Evolutionary conservation across 2,113 vertebrate species (phyloP), one percentile per base, ranked within the genome.

Genomic region (Ptyas mucosa): DNA sequence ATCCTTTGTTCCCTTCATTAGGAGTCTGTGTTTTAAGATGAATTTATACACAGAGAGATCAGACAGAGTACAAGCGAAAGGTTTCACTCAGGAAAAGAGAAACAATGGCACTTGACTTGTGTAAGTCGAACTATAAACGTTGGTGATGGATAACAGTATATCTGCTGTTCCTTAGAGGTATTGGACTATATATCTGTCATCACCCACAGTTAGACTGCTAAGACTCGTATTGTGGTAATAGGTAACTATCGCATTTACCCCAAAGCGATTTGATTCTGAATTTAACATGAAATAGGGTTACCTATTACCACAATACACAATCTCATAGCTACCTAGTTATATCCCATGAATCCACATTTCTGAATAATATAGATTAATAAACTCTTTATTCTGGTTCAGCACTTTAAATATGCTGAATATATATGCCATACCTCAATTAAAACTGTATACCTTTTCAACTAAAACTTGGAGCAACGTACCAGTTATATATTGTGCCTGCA

Each of bases 41-140:
- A 81, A 91, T 89, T 95, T 93, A 92, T 3, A 58, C 90, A 87
- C 87, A 93, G 8, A 91, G 92, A 90, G 95, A 94, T 85, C 8
- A 21, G 93, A 94, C 91, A 85, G 46, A 20, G 53, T 3, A 4
- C 75, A 18, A 18, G 57, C 0, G 5, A 39, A 85, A 92, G 52
- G 0, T 6, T 90, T 92, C 91, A 94, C 94, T 51, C 86, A 91
- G 94, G 92, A 91, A 58, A 93, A 91, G 90, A 91, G 14, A 23
- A 75, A 89, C 2, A 0, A 91, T 51, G 43, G 81, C 43, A 43
- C 29, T 0, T 21, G 0, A 26, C 90, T 90, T 29, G 53, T 43
- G 0, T 39, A 95, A 86, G 20, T 29, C 39, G 15, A 91, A 69
- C 43, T 58, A 93, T 87, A 69, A 75, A 89, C 43, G 8, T 21